Base-by-base conservation (phyloP, 92 coral and sea anemone genomes). In the Siderastrea radians region DNA sequence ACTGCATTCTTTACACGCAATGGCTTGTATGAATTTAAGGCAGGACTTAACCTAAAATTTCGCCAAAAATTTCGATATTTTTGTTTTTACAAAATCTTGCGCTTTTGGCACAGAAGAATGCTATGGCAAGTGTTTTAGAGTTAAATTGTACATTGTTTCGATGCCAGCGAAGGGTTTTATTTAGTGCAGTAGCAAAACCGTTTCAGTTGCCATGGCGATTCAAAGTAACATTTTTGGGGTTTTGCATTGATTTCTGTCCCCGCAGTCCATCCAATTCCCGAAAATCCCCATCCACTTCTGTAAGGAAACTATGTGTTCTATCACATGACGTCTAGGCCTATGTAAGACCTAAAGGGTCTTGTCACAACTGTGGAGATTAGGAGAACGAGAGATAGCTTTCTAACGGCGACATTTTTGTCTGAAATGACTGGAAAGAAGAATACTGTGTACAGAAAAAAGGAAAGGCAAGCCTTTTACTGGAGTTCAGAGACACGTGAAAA, bases 11-110 rank as follows among this genome's bases (percentile, higher is more conserved):
- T 80, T 1, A 74, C 54, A 73, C 83, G 87, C 5, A 80, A 74
- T 62, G 87, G 87, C 47, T 83, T 74, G 8, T 88, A 83, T 87
- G 87, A 88, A 73, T 87, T 49, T 64, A 72, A 55, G 38, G 38
- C 38, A 26, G 38, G 38, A 26, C 38, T 26, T 26, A 26, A 26
- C 38, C 38, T 26, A 26, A 26, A 26, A 26, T 26, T 26, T 26
- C 38, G 38, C 38, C 38, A 26, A 26, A 26, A 26, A 26, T 26
- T 26, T 26, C 38, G 38, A 26, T 26, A 26, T 26, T 26, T 26
- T 26, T 26, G 38, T 26, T 26, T 26, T 26, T 26, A 26, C 38
- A 26, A 26, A 26, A 26, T 26, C 38, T 26, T 26, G 38, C 38
- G 38, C 38, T 26, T 26, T 26, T 26, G 38, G 38, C 38, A 26